These are phyloP conservation scores for Scatophagus argus DNA, from an alignment of 2,113 vertebrate genomes.

Conservation along the genomic window DNA sequence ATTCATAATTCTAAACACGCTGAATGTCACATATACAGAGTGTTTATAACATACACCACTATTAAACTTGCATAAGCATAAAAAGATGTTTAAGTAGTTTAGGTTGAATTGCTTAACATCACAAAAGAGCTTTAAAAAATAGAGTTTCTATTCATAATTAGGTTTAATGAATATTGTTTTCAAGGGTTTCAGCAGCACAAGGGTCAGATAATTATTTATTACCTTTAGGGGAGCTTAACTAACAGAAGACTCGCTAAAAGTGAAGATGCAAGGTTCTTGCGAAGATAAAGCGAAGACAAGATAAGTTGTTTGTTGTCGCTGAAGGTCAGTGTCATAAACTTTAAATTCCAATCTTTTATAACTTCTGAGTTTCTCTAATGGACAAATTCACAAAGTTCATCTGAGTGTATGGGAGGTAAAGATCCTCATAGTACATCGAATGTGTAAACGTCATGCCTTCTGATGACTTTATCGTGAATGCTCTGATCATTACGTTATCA, in stretches of 20 bases:
- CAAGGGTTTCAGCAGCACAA: not conserved
- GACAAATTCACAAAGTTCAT: conserved; percentile 49
- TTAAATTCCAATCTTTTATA: conserved; percentile 47
- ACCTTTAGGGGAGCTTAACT: conserved; percentile 9
- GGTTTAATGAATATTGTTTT: conserved; percentile 6
- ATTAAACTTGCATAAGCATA: not conserved
- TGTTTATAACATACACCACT: not conserved
- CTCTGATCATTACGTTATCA: conserved; percentile 81
- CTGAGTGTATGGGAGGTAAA: conserved; percentile 52
- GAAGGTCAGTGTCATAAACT: conserved; percentile 39
- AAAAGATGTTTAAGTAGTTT: not conserved
- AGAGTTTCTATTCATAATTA: not conserved
- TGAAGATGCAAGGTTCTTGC: conserved; percentile 28
- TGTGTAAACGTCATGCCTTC: conserved; percentile 71
- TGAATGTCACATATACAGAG: not conserved
- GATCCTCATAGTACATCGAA: conserved; percentile 45
- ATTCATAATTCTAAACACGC: conserved; percentile 3
- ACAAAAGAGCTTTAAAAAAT: not conserved
- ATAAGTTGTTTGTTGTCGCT: conserved; percentile 40
- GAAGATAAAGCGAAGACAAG: conserved; percentile 5
- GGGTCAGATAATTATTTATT: not conserved
- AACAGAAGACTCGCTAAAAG: not conserved
- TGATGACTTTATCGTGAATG: conserved; percentile 77
- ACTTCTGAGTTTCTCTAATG: conserved; percentile 40
- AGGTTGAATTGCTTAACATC: not conserved